phyloP scores from a whole-genome alignment of 92 coral and sea anemone genomes.

The Meandrina meandrites region DNA sequence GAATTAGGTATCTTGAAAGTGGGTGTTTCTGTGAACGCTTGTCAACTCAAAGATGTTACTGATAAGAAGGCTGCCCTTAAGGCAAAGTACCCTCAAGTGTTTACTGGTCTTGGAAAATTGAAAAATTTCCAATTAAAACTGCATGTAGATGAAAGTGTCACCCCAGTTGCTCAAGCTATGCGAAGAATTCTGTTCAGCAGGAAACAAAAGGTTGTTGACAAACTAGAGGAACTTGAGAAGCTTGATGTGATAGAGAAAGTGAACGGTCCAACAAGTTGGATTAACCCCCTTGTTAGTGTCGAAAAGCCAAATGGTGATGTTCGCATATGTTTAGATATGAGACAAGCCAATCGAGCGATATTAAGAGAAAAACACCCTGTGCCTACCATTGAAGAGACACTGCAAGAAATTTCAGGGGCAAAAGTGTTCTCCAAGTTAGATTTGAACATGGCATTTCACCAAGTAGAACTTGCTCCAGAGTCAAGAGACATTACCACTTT shows the following conservation, averaged over 20 bases:
- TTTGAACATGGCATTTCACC: slow-evolving; percentile 15
- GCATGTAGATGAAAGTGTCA: slow-evolving; percentile 34
- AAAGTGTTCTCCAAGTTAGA: slow-evolving; percentile 65
- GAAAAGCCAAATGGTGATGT: slow-evolving; percentile 64
- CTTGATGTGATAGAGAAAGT: slow-evolving; percentile 61
- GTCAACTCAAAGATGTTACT: neutral
- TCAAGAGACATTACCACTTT: no score
- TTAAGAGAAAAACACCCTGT: slow-evolving; percentile 63
- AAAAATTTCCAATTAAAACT: slow-evolving; percentile 38
- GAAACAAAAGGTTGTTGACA: slow-evolving; percentile 50
- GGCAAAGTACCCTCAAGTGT: slow-evolving; percentile 48
- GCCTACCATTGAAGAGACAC: slow-evolving; percentile 67
- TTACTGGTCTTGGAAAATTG: slow-evolving; percentile 45
- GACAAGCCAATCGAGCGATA: slow-evolving; percentile 72
- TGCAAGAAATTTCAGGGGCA: slow-evolving; percentile 64
- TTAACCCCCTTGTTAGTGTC: slow-evolving; percentile 62
- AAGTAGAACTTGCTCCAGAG: no score
- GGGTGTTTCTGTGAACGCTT: slow-evolving; percentile 29
- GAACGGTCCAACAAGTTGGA: slow-evolving; percentile 47
- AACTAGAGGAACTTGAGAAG: slow-evolving; percentile 50
- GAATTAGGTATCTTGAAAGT: slow-evolving; percentile 29
- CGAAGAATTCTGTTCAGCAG: slow-evolving; percentile 50
- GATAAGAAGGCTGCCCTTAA: slow-evolving; percentile 52
- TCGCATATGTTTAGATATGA: slow-evolving; percentile 70
- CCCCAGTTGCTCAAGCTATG: slow-evolving; percentile 45